These are phyloP conservation scores for Caenorhabditis panamensis DNA, from an alignment of 2,888 invertebrate species.

Conservation along the genomic window DNA sequence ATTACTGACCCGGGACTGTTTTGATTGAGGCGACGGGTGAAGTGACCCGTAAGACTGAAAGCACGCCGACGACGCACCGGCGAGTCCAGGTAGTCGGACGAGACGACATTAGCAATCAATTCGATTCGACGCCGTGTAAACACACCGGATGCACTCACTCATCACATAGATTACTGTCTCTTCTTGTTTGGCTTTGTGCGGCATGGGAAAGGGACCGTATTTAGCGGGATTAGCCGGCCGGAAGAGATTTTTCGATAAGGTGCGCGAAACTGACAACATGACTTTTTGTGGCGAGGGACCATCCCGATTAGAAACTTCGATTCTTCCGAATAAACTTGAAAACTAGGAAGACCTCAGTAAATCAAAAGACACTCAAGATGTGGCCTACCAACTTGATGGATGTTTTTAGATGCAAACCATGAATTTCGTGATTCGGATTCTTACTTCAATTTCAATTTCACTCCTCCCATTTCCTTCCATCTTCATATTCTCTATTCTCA, in stretches of 20 bases:
- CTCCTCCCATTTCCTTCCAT: neutral
- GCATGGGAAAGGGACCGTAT: conserved; percentile 32
- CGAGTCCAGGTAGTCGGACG: conserved; percentile 24
- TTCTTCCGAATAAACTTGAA: too few species aligned
- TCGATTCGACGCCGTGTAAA: conserved; percentile 48
- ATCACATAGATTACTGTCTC: conserved; percentile 45
- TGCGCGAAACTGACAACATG: conserved; percentile 10
- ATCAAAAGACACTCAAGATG: neutral
- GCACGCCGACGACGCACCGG: conserved; percentile 42
- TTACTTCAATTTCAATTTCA: conserved; percentile 1
- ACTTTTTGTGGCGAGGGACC: conserved; percentile 2
- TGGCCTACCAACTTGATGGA: conserved; percentile 30
- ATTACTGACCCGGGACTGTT: conserved; percentile 35
- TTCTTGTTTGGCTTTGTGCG: conserved; percentile 43
- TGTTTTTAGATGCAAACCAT: conserved; percentile 4
- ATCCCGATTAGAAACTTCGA: too few species aligned
- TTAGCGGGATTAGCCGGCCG: conserved; percentile 30
- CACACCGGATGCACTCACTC: conserved; percentile 54
- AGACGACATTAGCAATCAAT: conserved; percentile 31
- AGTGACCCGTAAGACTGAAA: conserved; percentile 57
- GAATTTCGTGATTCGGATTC: neutral
- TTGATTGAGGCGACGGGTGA: conserved; percentile 48
- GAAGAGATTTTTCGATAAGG: neutral
- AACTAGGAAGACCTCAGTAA: conserved; percentile 3
- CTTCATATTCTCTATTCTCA: neutral